A percentile compares a stretch with the other conserved stretches of the same genome.
These are phyloP conservation scores for Philaenus spumarius DNA, from an alignment of 1,140 invertebrate species.

Conservation along the genomic window DNA sequence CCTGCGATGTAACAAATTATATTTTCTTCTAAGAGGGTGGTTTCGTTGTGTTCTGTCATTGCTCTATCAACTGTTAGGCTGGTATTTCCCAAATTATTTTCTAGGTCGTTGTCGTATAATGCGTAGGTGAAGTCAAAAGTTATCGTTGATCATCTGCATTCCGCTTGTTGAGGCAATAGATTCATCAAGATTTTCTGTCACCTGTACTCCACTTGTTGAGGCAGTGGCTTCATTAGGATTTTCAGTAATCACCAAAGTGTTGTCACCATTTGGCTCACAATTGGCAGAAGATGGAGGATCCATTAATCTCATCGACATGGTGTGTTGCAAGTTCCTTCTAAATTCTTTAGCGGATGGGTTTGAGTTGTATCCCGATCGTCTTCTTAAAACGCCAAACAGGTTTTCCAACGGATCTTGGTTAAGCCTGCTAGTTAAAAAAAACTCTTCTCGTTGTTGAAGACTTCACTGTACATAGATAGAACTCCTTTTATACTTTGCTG, in stretches of 20 bases:
- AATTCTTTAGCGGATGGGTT: slow-evolving; percentile 8
- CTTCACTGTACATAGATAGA: too few relatives aligned
- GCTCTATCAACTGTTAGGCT: neutral
- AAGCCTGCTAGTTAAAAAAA: slow-evolving; percentile 7
- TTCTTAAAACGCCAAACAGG: slow-evolving; percentile 4
- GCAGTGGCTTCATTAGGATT: neutral
- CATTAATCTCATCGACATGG: slow-evolving; percentile 4
- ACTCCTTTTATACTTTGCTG: too few relatives aligned
- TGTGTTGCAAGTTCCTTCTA: slow-evolving; percentile 10
- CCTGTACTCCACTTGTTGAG: neutral
- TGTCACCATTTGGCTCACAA: slow-evolving; percentile 12
- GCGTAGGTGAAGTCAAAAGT: neutral
- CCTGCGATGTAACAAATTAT: too few relatives aligned
- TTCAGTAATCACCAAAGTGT: neutral
- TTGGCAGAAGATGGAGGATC: slow-evolving; percentile 7
- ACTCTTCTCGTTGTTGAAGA: too few relatives aligned
- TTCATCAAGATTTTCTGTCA: neutral
- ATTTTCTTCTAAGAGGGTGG: too few relatives aligned
- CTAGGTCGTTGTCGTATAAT: neutral
- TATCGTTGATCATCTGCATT: neutral
- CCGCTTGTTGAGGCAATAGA: neutral
- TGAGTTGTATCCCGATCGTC: neutral
- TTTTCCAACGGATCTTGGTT: slow-evolving; percentile 8
- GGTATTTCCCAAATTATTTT: neutral
- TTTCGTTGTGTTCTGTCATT: too few relatives aligned